Evolutionary conservation across 2,797 vertebrate species (phyloP).

Genomic region (Micrastur ruficollis): DNA sequence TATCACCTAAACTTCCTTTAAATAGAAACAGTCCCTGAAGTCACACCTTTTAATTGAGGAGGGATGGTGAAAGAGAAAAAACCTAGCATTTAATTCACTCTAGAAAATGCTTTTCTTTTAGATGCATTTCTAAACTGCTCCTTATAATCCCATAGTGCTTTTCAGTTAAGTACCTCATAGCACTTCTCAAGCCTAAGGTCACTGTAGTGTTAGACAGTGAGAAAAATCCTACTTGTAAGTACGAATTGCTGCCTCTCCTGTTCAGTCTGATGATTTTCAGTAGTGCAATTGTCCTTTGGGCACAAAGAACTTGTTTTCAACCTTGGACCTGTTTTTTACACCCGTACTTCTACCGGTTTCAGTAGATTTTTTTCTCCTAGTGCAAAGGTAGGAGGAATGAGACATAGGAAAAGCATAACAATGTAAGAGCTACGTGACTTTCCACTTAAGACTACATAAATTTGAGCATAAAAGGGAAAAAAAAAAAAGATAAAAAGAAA

Average conservation of each 20-base stretch:
- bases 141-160: background rate
- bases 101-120: constrained; percentile 34
- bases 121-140: constrained; percentile 10
- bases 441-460: background rate
- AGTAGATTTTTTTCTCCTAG: background rate
- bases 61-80: background rate
- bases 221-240: background rate
- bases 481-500: background rate
- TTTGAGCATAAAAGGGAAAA: background rate
- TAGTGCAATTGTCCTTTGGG: background rate
- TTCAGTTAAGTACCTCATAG: background rate
- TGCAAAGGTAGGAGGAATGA: background rate
- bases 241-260: background rate
- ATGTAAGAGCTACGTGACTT: background rate
- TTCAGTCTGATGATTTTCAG: background rate
- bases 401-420: constrained; percentile 3
- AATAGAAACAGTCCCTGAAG: constrained; percentile 46
- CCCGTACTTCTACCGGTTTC: background rate
- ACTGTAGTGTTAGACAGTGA: background rate
- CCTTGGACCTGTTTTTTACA: background rate
- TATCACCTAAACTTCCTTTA: constrained; percentile 40
- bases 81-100: constrained; percentile 32
- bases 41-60: constrained; percentile 53
- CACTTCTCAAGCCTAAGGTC: constrained; percentile 14
- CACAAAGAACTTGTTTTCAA: background rate